Percentiles rank a stretch among this genome's conserved stretches.
Conservation (phyloP, 2,113 vertebrate genomes). For the Oplegnathus fasciatus region DNA sequence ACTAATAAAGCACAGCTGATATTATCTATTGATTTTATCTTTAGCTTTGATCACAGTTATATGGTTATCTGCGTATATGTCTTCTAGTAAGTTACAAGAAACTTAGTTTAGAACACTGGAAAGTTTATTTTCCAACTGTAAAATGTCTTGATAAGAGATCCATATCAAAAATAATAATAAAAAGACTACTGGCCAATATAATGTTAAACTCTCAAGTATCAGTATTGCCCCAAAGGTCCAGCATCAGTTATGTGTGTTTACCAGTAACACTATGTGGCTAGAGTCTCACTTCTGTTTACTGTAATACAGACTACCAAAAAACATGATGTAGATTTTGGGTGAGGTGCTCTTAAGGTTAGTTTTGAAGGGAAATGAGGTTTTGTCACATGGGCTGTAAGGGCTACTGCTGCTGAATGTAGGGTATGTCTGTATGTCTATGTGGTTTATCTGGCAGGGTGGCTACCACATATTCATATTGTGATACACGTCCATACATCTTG, state of each 20-base stretch:
- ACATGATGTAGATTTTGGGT: constrained; percentile 14
- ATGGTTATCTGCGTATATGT: not conserved
- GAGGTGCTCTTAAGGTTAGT: not conserved
- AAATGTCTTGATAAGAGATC: not conserved
- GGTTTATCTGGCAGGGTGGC: not conserved
- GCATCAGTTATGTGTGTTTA: not conserved
- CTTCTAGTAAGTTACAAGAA: not conserved
- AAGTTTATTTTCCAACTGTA: not conserved
- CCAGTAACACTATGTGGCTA: accelerated
- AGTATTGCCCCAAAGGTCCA: not conserved
- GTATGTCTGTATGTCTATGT: not conserved
- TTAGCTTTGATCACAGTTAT: not conserved
- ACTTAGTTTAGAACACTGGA: not conserved
- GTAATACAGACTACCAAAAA: not conserved
- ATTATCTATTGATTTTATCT: not conserved
- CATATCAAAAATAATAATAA: not conserved
- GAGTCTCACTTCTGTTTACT: not conserved
- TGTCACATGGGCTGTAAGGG: not conserved
- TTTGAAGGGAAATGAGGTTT: constrained; percentile 33
- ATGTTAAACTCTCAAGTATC: not conserved
- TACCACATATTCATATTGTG: not conserved
- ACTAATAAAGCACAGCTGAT: not conserved
- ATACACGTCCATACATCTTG: too few species aligned
- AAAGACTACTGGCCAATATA: not conserved
- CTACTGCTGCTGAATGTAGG: not conserved